Evolutionary conservation across 2,797 vertebrate genomes (phyloP).

Genomic region (Morelia viridis): DNA sequence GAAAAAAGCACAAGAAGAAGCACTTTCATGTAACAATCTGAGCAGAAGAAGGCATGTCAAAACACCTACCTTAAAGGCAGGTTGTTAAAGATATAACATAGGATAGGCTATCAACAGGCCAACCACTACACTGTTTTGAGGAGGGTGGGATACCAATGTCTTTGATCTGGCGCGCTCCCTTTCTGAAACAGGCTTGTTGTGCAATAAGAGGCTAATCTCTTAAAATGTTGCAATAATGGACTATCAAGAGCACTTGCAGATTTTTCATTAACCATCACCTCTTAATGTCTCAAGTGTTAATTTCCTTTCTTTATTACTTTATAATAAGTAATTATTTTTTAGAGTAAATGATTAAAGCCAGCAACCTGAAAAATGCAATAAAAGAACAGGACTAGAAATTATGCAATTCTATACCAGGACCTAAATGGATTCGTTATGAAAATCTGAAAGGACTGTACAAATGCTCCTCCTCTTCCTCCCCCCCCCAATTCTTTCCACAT

Average conservation of each 20-base stretch:
- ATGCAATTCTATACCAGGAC: constrained; percentile 18
- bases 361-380: constrained; percentile 20
- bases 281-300: constrained; percentile 21
- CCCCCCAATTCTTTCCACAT: not conserved
- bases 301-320: constrained; percentile 34
- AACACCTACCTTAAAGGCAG: not conserved
- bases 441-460: constrained; percentile 8
- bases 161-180: not conserved
- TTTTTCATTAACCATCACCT: not conserved
- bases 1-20: not conserved
- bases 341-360: constrained; percentile 46
- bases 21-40: not conserved
- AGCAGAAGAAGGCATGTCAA: not conserved
- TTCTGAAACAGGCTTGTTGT: not conserved
- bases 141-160: not conserved
- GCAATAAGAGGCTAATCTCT: not conserved
- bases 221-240: not conserved
- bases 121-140: not conserved
- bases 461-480: not conserved
- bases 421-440: constrained; percentile 7
- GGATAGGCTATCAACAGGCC: no score
- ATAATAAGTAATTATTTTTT: constrained; percentile 37
- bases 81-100: not conserved
- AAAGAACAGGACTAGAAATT: constrained; percentile 38
- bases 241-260: not conserved